These are phyloP conservation scores for Drosophila obscura DNA, from an alignment of 1,140 invertebrate species.

Conservation along the genomic window DNA sequence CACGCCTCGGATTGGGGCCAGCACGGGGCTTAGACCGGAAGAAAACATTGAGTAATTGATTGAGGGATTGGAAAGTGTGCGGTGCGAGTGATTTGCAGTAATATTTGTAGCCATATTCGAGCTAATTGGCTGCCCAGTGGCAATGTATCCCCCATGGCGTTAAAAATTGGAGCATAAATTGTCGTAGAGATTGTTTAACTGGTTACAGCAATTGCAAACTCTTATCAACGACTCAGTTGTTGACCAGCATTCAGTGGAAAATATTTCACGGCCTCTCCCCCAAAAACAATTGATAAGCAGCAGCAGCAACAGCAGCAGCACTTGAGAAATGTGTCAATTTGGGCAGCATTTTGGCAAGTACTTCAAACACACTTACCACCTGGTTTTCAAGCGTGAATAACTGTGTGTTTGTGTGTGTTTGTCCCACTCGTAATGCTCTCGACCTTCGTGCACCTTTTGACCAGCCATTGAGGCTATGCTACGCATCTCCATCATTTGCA, in stretches of 20 bases:
- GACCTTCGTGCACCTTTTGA: constrained; percentile 33
- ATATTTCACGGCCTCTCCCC: too few relatives aligned
- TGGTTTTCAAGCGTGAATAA: constrained; percentile 5
- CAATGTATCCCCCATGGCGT: neutral
- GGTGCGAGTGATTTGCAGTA: constrained; percentile 31
- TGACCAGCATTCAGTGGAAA: neutral
- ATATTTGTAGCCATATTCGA: neutral
- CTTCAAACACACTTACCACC: constrained; percentile 17
- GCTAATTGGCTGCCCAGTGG: constrained; percentile 24
- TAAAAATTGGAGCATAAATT: neutral
- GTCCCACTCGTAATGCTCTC: constrained; percentile 1
- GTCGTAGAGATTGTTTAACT: neutral
- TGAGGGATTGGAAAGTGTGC: constrained; percentile 16
- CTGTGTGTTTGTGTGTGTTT: neutral
- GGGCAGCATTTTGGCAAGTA: neutral
- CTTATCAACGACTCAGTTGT: too few relatives aligned
- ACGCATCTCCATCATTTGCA: constrained; percentile 39
- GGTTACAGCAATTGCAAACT: neutral
- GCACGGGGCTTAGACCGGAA: constrained; percentile 13
- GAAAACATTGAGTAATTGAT: constrained; percentile 44
- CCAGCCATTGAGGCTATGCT: constrained; percentile 6
- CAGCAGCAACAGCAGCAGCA: constrained; percentile 3
- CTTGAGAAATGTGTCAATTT: constrained; percentile 34
- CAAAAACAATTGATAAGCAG: constrained; percentile 26
- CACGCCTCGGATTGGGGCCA: constrained; percentile 13